Percentiles rank a stretch among this genome's conserved stretches.
phyloP scores from a whole-genome alignment of 2,888 invertebrate genomes.

The Drosophila suboccidentalis region DNA sequence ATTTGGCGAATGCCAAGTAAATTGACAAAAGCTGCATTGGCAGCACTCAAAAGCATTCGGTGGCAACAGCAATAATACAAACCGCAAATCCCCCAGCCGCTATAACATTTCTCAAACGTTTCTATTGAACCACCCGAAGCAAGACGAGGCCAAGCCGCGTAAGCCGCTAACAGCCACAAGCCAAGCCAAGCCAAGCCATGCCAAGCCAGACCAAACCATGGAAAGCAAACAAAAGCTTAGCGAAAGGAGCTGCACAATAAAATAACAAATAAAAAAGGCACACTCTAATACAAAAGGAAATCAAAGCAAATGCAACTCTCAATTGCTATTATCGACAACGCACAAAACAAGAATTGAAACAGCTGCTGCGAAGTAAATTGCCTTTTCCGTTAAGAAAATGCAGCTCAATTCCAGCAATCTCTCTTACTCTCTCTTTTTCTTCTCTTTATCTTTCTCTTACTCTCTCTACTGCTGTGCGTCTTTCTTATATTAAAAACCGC shows the following conservation, averaged over 20 bases:
- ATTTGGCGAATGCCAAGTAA: slow-evolving; percentile 64
- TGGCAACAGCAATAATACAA: slow-evolving; percentile 68
- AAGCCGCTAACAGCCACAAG: slow-evolving; percentile 72
- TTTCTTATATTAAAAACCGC: slow-evolving; percentile 69
- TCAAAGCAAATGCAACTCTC: slow-evolving; percentile 81
- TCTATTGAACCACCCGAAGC: slow-evolving; percentile 31
- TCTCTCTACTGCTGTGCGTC: not conserved
- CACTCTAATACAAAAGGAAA: slow-evolving; percentile 54
- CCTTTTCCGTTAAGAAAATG: slow-evolving; percentile 52
- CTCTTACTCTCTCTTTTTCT: not conserved
- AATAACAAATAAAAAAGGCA: slow-evolving; percentile 21
- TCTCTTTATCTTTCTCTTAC: not conserved
- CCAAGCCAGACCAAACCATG: slow-evolving; percentile 21
- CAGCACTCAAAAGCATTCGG: slow-evolving; percentile 34
- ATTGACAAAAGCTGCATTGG: slow-evolving; percentile 67
- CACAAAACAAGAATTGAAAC: slow-evolving; percentile 30
- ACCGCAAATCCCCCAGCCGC: slow-evolving; percentile 78
- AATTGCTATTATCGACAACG: slow-evolving; percentile 76
- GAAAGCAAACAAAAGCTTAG: slow-evolving; percentile 76
- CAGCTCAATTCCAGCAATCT: slow-evolving; percentile 14
- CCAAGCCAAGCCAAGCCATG: slow-evolving; percentile 47
- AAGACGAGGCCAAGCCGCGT: slow-evolving; percentile 57
- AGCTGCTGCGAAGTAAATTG: slow-evolving; percentile 51
- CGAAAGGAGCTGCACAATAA: slow-evolving; percentile 54
- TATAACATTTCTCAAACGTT: slow-evolving; percentile 79